phyloP scores from a whole-genome alignment of 1,140 invertebrate genomes.

The Cydia strobilella region DNA sequence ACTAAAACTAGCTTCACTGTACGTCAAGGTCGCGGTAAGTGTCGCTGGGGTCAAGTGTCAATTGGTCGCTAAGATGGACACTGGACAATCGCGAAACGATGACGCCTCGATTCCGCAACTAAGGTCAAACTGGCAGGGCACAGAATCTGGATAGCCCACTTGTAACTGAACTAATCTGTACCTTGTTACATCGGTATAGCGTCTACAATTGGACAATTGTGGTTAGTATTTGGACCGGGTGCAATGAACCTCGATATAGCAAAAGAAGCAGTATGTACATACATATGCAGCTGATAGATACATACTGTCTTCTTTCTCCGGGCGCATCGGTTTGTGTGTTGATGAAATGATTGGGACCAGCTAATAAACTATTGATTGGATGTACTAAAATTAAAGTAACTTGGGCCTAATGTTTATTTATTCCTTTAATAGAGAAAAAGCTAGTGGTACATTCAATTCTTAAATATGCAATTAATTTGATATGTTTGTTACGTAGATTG shows the following conservation, averaged over 20 bases:
- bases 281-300: not conserved
- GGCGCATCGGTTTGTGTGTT: not conserved
- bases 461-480: too few relatives aligned
- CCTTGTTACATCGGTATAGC: conserved; percentile 3
- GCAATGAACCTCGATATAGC: conserved; percentile 8
- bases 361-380: not conserved
- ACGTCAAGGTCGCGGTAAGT: conserved; percentile 63
- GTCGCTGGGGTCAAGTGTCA: conserved; percentile 71
- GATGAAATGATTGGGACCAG: conserved; percentile 9
- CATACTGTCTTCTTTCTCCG: not conserved
- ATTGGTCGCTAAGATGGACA: conserved; percentile 68
- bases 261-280: not conserved
- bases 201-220: not conserved
- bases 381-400: not conserved
- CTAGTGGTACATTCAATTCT: too few relatives aligned
- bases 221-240: not conserved
- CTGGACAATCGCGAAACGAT: conserved; percentile 67
- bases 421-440: not conserved
- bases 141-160: conserved; percentile 58
- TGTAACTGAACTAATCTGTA: conserved; percentile 48
- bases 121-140: conserved; percentile 69
- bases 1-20: not conserved
- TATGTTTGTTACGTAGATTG: too few relatives aligned
- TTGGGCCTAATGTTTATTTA: not conserved
- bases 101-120: conserved; percentile 57